Percentiles rank a stretch among this genome's conserved stretches.
Conservation (phyloP, 2,113 vertebrate genomes). For the Astur gentilis region DNA sequence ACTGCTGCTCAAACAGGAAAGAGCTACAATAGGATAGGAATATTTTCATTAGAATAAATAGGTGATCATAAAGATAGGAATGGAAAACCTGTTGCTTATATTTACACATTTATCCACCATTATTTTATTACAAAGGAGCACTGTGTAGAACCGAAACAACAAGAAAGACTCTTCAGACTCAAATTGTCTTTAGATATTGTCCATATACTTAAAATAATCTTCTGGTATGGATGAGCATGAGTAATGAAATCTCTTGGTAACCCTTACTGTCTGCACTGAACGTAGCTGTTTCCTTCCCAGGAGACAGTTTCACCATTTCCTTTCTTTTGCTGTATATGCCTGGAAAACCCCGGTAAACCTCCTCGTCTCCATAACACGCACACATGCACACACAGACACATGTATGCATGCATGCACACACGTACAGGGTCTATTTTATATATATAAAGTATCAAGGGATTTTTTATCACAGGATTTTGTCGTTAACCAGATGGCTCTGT, state of each 20-base stretch:
- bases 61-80: neutral
- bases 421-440: neutral
- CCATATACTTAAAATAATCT: neutral
- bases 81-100: neutral
- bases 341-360: neutral
- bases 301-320: neutral
- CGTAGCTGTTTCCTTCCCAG: neutral
- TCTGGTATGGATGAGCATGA: neutral
- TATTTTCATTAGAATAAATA: neutral
- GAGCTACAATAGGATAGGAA: neutral
- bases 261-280: neutral
- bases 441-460: neutral
- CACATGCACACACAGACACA: neutral
- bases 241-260: neutral
- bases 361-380: rapidly evolving
- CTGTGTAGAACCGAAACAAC: neutral
- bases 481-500: neutral
- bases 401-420: no score
- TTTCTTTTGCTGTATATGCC: neutral
- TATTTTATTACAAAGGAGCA: neutral
- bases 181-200: neutral
- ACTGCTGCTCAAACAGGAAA: neutral
- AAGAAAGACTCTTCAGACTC: neutral
- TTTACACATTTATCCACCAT: neutral
- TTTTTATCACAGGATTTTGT: neutral